Conservation (phyloP, 2,888 invertebrate genomes). For the Seira ritae region DNA sequence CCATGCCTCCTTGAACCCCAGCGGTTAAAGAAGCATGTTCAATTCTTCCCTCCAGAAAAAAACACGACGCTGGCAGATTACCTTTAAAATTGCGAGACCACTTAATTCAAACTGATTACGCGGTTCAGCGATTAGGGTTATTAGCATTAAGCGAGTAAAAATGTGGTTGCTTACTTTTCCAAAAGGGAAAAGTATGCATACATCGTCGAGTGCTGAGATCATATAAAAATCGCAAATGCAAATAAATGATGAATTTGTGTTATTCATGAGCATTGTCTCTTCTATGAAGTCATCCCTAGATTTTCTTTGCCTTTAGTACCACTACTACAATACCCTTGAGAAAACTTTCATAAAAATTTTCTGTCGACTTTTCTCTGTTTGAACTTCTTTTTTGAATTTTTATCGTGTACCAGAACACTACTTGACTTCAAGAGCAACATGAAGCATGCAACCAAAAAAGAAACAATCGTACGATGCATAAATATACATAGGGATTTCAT, state of each 20-base stretch:
- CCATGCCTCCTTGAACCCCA: no score
- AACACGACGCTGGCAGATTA: no score
- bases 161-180: background rate
- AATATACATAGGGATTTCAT: no score
- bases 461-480: no score
- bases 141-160: background rate
- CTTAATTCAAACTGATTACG: background rate
- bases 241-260: slow-evolving; percentile 26
- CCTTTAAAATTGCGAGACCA: no score
- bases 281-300: background rate
- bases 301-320: no score
- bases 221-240: background rate
- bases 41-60: no score
- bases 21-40: no score
- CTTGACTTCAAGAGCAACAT: no score
- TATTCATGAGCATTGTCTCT: slow-evolving; percentile 24
- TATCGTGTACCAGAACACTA: no score
- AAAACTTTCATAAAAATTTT: background rate
- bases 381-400: slow-evolving; percentile 15
- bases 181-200: background rate
- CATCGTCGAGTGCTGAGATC: no score
- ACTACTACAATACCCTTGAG: background rate
- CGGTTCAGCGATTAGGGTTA: background rate
- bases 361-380: slow-evolving; percentile 13
- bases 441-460: no score